Evolutionary conservation across 1,140 invertebrate genomes (phyloP), one percentile per base, ranked within the genome.

Genomic region (Sesamia nonagrioides): DNA sequence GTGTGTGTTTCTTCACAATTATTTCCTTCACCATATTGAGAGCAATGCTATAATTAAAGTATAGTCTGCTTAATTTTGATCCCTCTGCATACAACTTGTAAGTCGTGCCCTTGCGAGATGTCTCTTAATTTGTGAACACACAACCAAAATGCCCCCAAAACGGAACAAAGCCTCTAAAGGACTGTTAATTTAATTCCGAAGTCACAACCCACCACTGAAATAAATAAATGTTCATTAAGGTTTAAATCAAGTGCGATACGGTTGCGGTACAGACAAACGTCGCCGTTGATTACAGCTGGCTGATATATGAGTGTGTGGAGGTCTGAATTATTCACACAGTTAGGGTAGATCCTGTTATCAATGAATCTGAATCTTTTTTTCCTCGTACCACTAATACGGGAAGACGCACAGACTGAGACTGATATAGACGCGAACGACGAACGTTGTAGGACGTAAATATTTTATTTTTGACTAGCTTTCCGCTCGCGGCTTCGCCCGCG

Each of bases 171-270:
- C n/a, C 33, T 18, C 60, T 9, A 18, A 37, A 40, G n/a, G 35
- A n/a, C 60, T 17, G 15, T 17, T 63, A 63, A 63, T 63, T 63
- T 40, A 40, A 63, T 63, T 42, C 15, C 35, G 37, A 40, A 56
- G 54, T 56, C 60, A 42, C 33, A 17, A 17, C n/a, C 60, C 42
- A 6, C 63, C 18, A 1, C 40, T 15, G 45, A 68, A 48, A 48
- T 68, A 68, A 68, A 68, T 68, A 68, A 68, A 68, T 45, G 63
- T 68, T 68, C 40, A 48, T 68, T 68, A 48, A 13, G 2, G 6
- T 45, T 13, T 45, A 68, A 68, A 68, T 68, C 63, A 68, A 68
- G 63, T 63, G 9, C 63, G 27, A 3, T 48, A 45, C 8, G 63
- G 42, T 15, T 18, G 60, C 42, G 40, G 33, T 61, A 45, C 11